Percentiles rank a stretch among this genome's conserved stretches.
Evolutionary conservation across 2,113 vertebrate species (phyloP).

Genomic region (Psilopsiagon aurifrons): DNA sequence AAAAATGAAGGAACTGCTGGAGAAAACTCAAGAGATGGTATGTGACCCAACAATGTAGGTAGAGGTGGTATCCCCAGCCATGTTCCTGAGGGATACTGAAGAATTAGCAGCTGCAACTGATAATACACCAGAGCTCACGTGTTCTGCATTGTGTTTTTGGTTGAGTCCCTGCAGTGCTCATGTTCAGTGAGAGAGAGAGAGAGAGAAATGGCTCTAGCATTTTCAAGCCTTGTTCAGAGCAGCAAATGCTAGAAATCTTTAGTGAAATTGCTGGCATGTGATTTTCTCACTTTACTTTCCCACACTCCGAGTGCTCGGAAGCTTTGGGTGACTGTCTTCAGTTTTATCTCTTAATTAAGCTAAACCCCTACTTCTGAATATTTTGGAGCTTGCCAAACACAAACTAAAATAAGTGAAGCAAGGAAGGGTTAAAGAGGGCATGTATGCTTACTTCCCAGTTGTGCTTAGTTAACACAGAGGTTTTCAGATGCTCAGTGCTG

Average conservation of each 20-base stretch:
- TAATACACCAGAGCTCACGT: background rate
- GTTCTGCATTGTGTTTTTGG: background rate
- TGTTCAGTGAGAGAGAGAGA: background rate
- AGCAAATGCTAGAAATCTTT: background rate
- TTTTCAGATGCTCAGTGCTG: background rate
- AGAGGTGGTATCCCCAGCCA: background rate
- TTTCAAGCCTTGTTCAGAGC: background rate
- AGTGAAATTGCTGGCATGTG: background rate
- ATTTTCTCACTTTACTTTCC: slow-evolving; percentile 42
- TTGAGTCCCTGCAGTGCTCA: background rate
- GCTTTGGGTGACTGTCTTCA: slow-evolving; percentile 36
- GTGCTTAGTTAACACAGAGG: background rate
- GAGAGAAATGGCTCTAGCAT: background rate
- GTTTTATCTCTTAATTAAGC: slow-evolving; percentile 54
- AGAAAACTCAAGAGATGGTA: background rate
- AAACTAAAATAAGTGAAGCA: slow-evolving; percentile 5
- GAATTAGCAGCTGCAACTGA: background rate
- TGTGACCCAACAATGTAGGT: background rate
- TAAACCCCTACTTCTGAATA: slow-evolving; percentile 11
- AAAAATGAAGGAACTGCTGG: background rate
- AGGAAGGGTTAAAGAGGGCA: slow-evolving; percentile 22
- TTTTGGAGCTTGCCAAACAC: slow-evolving; percentile 21
- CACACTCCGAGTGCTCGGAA: background rate
- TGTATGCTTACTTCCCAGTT: background rate
- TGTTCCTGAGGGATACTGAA: background rate